Base-by-base conservation (phyloP, 2,113 vertebrate genomes). In the Butorides virescens region DNA sequence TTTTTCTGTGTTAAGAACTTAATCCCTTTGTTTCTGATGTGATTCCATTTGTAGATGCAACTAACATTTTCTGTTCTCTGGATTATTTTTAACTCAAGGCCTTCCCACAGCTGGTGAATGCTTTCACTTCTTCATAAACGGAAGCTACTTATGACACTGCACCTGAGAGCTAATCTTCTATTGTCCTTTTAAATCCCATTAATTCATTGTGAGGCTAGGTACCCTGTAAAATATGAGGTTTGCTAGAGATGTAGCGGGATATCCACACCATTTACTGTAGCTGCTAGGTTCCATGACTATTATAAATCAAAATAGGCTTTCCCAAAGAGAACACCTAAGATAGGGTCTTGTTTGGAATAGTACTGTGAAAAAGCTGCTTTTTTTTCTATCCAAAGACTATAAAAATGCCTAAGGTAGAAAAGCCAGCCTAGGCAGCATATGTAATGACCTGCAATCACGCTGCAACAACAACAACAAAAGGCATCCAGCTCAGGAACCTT, bases 21-120 rank as follows among this genome's bases (percentile, higher is more conserved):
- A 97, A 97, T 96, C 79, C 59, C 9, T 91, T 87, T 96, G 75
- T 95, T 97, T 96, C 91, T 93, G 30, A 75, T 95, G 72, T 65
- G 78, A 94, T 96, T 88, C 67, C 27, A 68, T 88, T 92, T 93
- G 58, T 74, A 95, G 71, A 85, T 93, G 92, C n/a, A 96, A n/a
- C 37, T 73, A 93, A 55, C 5, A 52, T 76, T 95, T 96, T 94
- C 78, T 91, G 50, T 92, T 90, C 53, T 91, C 19, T 74, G 67
- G 63, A 84, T 78, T 96, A 59, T 63, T 94, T 75, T 94, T 80
- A 90, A 91, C 25, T 83, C 49, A 58, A 86, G 65, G 13, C 27
- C 42, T 76, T 89, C 44, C 47, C 73, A 67, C 55, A 56, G 25
- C 44, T 88, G 22, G 30, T 49, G 49, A 78, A 91, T 47, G 6